Evolutionary conservation across 2,888 invertebrate genomes (phyloP), one percentile per base, ranked within the genome.

Genomic region (Pycnomerus fuliginosus): DNA sequence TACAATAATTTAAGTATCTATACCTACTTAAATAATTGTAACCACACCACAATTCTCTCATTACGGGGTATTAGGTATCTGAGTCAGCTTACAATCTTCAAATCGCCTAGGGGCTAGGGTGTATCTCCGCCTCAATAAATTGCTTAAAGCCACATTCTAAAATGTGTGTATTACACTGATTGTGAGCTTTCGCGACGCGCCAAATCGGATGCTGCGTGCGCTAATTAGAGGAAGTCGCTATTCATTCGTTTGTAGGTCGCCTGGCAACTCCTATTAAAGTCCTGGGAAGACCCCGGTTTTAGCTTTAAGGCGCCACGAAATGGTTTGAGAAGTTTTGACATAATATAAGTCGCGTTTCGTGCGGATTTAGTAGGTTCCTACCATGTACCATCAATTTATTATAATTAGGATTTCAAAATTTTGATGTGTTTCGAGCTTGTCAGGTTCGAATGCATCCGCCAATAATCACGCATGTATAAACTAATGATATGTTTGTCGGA

Each of bases 131-230:
- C 48, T 44, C 50, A 46, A 28, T 29, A 46, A 50, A 52, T 55
- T 50, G 54, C 60, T 52, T 43, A 53, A 58, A 52, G 61, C 62
- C 53, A 58, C 57, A 55, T 60, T 57, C 58, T 57, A 57, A 61
- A 64, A 60, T 62, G 61, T 63, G 55, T 58, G 61, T 61, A 62
- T 62, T 58, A n/a, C n/a, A n/a, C n/a, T n/a, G n/a, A n/a, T n/a
- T n/a, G n/a, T 60, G 58, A 61, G 56, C 60, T 55, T 52, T 58
- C 57, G 55, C 59, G 58, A 36, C 48, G 57, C 60, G 55, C 62
- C 60, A 62, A 64, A 65, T 65, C 65, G 65, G 64, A 20, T 20
- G 20, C 20, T 20, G 20, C 20, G 20, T 20, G 20, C 20, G 20
- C 20, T 20, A 20, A 20, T 20, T 20, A 65, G 62, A 61, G 62